phyloP scores from a whole-genome alignment of 2,888 invertebrate species.

The Ypsolopha scabrella region DNA sequence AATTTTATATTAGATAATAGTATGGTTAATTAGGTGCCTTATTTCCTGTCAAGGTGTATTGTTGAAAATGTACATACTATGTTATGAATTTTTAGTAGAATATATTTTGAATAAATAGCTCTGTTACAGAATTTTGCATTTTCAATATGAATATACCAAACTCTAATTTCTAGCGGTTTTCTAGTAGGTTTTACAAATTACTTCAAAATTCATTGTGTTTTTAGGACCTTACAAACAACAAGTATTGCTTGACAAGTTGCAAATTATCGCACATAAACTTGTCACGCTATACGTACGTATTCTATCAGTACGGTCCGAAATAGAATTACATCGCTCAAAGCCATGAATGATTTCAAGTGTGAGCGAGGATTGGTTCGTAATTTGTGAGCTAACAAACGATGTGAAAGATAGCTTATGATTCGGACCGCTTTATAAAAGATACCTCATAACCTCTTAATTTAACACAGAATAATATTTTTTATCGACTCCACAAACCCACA shows the following conservation, averaged over 20 bases:
- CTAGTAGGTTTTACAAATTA: background rate
- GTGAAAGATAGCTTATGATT: too few species aligned
- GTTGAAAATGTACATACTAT: slow-evolving; percentile 63
- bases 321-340: too few species aligned
- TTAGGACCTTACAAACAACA: too few species aligned
- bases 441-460: too few species aligned
- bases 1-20: slow-evolving; percentile 6
- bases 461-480: too few species aligned
- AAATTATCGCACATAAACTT: background rate
- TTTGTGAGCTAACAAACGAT: too few species aligned
- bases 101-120: slow-evolving; percentile 60
- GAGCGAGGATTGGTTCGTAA: too few species aligned
- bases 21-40: slow-evolving; percentile 49
- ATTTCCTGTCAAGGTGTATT: slow-evolving; percentile 57
- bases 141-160: slow-evolving; percentile 18
- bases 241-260: background rate
- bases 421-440: too few species aligned
- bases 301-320: too few species aligned
- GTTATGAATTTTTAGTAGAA: slow-evolving; percentile 55
- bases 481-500: too few species aligned
- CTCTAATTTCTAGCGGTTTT: background rate
- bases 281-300: background rate
- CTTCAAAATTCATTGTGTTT: background rate
- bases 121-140: slow-evolving; percentile 34
- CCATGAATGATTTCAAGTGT: too few species aligned